These are phyloP conservation scores for Diarsia mendica DNA, from an alignment of 2,888 invertebrate species.

Conservation along the genomic window DNA sequence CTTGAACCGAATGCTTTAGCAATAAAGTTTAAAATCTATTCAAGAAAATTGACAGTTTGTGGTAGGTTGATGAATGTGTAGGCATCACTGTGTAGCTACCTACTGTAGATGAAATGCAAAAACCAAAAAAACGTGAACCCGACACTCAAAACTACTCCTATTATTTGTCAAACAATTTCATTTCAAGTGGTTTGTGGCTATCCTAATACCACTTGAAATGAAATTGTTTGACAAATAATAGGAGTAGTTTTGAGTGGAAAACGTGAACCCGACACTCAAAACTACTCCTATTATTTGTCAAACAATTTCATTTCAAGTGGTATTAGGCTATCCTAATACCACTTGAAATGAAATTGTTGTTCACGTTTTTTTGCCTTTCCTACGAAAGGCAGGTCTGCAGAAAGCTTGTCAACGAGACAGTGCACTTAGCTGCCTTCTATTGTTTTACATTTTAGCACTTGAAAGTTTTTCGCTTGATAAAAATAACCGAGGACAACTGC, in stretches of 20 bases:
- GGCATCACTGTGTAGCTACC: too few species aligned
- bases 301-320: constrained; percentile 5
- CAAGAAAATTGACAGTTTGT: too few species aligned
- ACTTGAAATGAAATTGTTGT: too few species aligned
- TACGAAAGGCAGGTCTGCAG: constrained; percentile 21
- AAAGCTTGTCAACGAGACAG: constrained; percentile 25
- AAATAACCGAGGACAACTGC: background rate
- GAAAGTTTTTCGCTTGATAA: constrained; percentile 26
- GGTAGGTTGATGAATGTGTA: too few species aligned
- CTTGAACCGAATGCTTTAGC: too few species aligned
- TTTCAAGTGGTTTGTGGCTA: constrained; percentile 10
- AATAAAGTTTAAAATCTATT: too few species aligned
- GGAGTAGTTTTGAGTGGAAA: background rate
- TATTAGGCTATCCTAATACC: too few species aligned
- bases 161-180: constrained; percentile 16
- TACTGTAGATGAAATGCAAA: too few species aligned
- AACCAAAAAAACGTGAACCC: background rate
- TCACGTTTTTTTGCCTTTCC: too few species aligned
- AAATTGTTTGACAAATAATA: constrained; percentile 29
- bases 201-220: too few species aligned
- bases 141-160: background rate
- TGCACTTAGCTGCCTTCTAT: constrained; percentile 47
- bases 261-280: background rate
- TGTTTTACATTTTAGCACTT: constrained; percentile 36
- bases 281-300: constrained; percentile 17